A percentile compares a stretch with the other conserved stretches of the same genome.
phyloP scores from a whole-genome alignment of 2,888 invertebrate genomes.

The Nemurella pictetii region DNA sequence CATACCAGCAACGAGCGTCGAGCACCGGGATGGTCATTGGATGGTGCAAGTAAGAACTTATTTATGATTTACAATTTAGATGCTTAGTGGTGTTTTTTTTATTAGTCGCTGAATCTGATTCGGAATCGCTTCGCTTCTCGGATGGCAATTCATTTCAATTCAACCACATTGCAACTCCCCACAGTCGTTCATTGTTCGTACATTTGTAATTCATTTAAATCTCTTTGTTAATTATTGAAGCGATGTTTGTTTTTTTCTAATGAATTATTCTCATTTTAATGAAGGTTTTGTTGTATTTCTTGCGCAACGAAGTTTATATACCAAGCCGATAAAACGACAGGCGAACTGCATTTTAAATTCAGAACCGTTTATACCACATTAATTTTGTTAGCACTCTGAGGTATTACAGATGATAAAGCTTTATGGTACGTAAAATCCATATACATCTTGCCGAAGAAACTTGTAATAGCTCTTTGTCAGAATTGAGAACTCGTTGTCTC shows the following conservation, averaged over 20 bases:
- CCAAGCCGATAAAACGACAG: background rate
- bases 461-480: background rate
- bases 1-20: too few relatives aligned
- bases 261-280: conserved; percentile 19
- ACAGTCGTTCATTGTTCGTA: conserved; percentile 18
- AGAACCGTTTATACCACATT: background rate
- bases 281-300: conserved; percentile 14
- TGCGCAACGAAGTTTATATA: conserved; percentile 17
- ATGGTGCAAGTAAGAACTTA: too few relatives aligned
- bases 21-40: too few relatives aligned
- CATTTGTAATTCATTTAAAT: conserved; percentile 20
- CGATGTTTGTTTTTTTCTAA: background rate
- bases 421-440: background rate
- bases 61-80: background rate
- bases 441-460: background rate
- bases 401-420: background rate
- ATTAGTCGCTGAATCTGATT: background rate
- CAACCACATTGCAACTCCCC: background rate
- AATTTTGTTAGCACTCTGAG: background rate
- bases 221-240: conserved; percentile 19
- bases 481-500: background rate
- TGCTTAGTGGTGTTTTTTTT: background rate
- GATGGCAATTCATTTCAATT: background rate
- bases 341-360: conserved; percentile 14
- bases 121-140: background rate